Conservation (phyloP, 2,888 invertebrate genomes). For the Apoderus coryli region DNA sequence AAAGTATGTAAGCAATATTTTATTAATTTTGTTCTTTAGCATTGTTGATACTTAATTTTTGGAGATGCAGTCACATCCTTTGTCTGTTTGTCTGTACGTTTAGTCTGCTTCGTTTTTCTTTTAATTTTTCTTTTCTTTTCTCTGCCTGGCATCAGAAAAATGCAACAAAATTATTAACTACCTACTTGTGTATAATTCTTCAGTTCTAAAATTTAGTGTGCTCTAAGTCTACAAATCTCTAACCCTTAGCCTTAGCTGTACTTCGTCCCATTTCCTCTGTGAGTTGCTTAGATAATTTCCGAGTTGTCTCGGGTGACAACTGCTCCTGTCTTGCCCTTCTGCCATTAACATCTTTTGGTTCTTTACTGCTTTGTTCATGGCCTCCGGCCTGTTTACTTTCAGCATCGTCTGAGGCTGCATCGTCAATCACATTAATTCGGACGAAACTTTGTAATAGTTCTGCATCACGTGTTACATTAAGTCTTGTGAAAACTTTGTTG, state of each 20-base stretch:
- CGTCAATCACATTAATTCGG: slow-evolving; percentile 47
- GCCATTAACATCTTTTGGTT: slow-evolving; percentile 24
- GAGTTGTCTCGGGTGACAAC: slow-evolving; percentile 18
- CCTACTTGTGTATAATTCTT: too few relatives aligned
- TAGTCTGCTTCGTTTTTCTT: too few relatives aligned
- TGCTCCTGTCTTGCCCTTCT: slow-evolving; percentile 13
- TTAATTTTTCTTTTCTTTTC: too few relatives aligned
- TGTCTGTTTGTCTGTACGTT: too few relatives aligned
- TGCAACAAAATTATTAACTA: too few relatives aligned
- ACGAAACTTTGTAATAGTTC: slow-evolving; percentile 71
- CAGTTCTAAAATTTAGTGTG: too few relatives aligned
- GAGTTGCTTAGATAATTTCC: slow-evolving; percentile 17
- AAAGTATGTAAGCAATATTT: too few relatives aligned
- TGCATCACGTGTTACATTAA: slow-evolving; percentile 40
- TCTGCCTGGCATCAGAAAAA: too few relatives aligned
- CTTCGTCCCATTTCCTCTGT: slow-evolving; percentile 16
- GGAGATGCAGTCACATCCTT: too few relatives aligned
- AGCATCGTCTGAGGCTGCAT: slow-evolving; percentile 24
- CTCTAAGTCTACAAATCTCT: too few relatives aligned
- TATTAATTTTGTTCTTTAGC: too few relatives aligned
- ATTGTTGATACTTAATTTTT: too few relatives aligned
- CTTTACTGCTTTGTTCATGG: slow-evolving; percentile 24
- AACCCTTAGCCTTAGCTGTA: slow-evolving; percentile 25
- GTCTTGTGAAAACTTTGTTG: slow-evolving; percentile 20
- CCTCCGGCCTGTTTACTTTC: slow-evolving; percentile 3